phyloP scores from a whole-genome alignment of 2,888 invertebrate genomes.

The Tachina grossa region DNA sequence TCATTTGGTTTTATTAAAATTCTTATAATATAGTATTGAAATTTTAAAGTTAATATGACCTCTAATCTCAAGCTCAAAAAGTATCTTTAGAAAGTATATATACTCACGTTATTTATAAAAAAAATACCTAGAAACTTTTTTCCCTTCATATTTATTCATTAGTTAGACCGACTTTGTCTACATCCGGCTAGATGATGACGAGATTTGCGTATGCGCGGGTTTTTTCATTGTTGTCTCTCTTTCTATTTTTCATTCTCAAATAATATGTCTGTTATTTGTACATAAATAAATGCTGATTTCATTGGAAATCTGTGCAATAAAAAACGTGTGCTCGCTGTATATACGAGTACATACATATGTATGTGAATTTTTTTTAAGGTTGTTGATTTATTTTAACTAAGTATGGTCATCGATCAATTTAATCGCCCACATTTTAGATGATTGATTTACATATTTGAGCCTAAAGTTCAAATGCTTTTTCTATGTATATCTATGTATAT shows the following conservation, averaged over 20 bases:
- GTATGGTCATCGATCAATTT: background rate
- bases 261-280: background rate
- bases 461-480: no score
- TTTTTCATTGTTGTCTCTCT: slow-evolving; percentile 26
- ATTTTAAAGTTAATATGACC: no score
- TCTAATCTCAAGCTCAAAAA: no score
- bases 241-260: slow-evolving; percentile 4
- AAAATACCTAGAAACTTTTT: background rate
- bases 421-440: background rate
- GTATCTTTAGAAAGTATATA: no score
- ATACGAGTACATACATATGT: background rate
- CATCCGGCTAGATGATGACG: slow-evolving; percentile 65
- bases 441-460: background rate
- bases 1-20: no score
- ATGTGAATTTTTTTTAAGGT: background rate
- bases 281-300: slow-evolving; percentile 31
- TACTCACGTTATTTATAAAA: background rate
- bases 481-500: no score
- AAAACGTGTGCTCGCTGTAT: slow-evolving; percentile 43
- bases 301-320: slow-evolving; percentile 42
- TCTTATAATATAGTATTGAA: no score
- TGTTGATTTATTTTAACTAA: slow-evolving; percentile 10
- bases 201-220: slow-evolving; percentile 60
- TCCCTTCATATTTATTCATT: background rate
- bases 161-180: slow-evolving; percentile 53